These are phyloP conservation scores for Macropus fuliginosus DNA, from an alignment of 2,797 vertebrate species.

Conservation along the genomic window DNA sequence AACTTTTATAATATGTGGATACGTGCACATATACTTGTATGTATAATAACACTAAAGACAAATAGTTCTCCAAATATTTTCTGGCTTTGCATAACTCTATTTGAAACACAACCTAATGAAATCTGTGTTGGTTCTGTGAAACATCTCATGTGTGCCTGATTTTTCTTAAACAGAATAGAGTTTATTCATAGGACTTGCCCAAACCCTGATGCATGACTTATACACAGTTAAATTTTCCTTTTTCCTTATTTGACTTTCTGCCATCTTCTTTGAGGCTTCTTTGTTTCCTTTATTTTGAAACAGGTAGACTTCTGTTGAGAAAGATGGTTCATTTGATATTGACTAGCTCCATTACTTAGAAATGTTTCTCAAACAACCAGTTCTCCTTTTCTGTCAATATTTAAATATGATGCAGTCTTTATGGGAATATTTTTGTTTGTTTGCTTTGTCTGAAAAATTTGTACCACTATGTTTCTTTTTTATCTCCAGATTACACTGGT, in stretches of 20 bases:
- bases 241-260: slow-evolving; percentile 47
- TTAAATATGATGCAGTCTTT: neutral
- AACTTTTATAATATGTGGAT: neutral
- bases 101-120: slow-evolving; percentile 49
- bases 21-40: neutral
- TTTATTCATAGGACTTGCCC: slow-evolving; percentile 12
- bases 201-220: slow-evolving; percentile 21
- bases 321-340: slow-evolving; percentile 7
- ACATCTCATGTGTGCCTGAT: neutral
- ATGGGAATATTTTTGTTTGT: neutral
- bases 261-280: neutral
- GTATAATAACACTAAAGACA: slow-evolving; percentile 2
- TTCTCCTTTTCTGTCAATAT: neutral
- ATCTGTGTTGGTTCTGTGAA: neutral
- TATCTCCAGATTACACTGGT: neutral
- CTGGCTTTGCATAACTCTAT: neutral
- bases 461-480: neutral
- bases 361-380: slow-evolving; percentile 15
- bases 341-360: neutral
- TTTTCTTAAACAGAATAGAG: slow-evolving; percentile 37
- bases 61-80: slow-evolving; percentile 34
- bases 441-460: neutral
- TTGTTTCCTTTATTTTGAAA: slow-evolving; percentile 25
- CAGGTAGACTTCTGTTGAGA: neutral
- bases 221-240: slow-evolving; percentile 29